Percentiles rank a stretch among this genome's conserved stretches.
Evolutionary conservation across 2,797 vertebrate genomes (phyloP).

Genomic region (Ammospiza maritima): DNA sequence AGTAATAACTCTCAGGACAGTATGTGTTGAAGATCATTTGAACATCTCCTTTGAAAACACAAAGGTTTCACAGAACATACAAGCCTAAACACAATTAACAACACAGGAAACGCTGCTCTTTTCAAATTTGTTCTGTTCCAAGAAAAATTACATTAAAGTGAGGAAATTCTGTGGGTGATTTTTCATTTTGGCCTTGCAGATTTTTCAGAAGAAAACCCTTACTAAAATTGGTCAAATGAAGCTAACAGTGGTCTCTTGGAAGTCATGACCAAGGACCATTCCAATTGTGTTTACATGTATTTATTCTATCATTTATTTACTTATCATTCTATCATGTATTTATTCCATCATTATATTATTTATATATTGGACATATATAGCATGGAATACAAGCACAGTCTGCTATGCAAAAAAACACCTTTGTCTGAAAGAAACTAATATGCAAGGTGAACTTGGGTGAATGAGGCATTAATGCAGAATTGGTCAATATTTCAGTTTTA

Average conservation of each 20-base stretch:
- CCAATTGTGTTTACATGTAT: not conserved
- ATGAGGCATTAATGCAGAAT: not conserved
- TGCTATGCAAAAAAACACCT: not conserved
- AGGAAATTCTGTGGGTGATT: not conserved
- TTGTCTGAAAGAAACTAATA: not conserved
- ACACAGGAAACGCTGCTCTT: not conserved
- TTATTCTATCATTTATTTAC: not conserved
- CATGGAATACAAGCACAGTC: not conserved
- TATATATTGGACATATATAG: not conserved
- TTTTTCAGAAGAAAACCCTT: not conserved
- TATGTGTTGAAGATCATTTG: not conserved
- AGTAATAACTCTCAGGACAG: not conserved
- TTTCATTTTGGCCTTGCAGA: not conserved
- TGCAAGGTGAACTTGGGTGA: not conserved
- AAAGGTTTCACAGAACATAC: not conserved
- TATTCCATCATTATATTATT: not conserved
- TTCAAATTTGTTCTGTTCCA: not conserved
- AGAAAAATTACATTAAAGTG: not conserved
- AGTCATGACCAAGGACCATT: not conserved
- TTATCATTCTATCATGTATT: not conserved
- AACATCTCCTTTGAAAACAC: not conserved
- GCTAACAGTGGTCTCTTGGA: not conserved
- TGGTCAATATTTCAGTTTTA: not conserved
- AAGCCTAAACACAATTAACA: not conserved
- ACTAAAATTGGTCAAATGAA: not conserved